phyloP scores from a whole-genome alignment of 2,113 vertebrate species.

The Protobothrops flavoviridis region DNA sequence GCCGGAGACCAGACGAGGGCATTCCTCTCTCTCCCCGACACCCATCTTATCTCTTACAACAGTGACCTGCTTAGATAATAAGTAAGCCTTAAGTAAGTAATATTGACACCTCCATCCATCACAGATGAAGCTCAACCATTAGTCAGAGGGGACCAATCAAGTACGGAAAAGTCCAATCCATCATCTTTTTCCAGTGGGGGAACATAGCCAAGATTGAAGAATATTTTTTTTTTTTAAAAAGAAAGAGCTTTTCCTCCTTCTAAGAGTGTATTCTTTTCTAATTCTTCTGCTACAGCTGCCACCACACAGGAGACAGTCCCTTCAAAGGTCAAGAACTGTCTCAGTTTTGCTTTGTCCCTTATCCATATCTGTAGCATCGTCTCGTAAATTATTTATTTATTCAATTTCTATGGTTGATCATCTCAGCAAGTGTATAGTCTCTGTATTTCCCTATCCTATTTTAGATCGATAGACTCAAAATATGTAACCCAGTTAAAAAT shows the following conservation, averaged over 20 bases:
- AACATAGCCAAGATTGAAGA: not conserved
- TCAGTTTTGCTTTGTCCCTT: not conserved
- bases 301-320: not conserved
- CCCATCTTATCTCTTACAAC: not conserved
- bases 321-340: not conserved
- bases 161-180: conserved; percentile 10
- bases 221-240: not conserved
- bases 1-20: not conserved
- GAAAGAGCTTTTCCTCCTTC: not conserved
- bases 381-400: not conserved
- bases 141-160: not conserved
- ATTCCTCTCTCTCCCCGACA: not conserved
- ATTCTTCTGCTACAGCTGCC: not conserved
- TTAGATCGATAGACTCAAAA: not conserved
- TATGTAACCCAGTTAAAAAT: not conserved
- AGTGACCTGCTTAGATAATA: not conserved
- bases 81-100: not conserved
- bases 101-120: conserved; percentile 7
- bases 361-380: not conserved
- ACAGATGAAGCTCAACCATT: not conserved
- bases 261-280: not conserved
- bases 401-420: not conserved
- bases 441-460: not conserved
- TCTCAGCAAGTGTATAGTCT: not conserved
- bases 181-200: not conserved